Conservation (phyloP, 2,797 vertebrate genomes). For the Catamblyrhynchus diadema region DNA sequence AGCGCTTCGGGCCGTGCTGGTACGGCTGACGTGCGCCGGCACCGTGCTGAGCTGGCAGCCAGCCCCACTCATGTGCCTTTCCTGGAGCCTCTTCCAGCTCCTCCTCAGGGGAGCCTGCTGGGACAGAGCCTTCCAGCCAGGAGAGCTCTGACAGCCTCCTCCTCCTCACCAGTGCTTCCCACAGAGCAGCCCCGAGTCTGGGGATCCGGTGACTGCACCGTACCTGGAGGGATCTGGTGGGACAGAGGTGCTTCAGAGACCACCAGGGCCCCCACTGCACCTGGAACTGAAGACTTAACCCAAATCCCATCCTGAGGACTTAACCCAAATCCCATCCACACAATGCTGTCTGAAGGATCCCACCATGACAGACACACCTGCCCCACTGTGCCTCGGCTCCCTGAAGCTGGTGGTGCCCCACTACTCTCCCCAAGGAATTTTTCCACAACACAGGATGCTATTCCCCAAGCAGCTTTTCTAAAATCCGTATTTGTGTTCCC, state of each 20-base stretch:
- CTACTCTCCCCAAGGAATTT: accelerated
- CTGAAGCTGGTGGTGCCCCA: accelerated
- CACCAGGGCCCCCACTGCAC: not conserved
- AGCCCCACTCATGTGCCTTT: slow-evolving; percentile 28
- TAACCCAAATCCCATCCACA: not conserved
- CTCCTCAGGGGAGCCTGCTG: not conserved
- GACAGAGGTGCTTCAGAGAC: not conserved
- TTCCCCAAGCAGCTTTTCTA: not conserved
- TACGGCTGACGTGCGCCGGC: not conserved
- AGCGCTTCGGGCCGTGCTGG: not conserved
- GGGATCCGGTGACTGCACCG: accelerated
- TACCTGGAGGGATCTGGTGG: accelerated
- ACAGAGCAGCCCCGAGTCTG: accelerated
- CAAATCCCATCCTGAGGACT: not conserved
- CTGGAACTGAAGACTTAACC: not conserved
- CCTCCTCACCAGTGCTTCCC: not conserved
- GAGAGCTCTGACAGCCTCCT: accelerated
- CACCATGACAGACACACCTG: accelerated
- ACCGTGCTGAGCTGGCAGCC: slow-evolving; percentile 3
- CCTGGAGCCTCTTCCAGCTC: slow-evolving; percentile 19
- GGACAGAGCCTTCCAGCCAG: not conserved
- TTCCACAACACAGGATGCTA: not conserved
- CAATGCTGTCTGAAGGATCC: accelerated
- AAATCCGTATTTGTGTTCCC: not conserved
- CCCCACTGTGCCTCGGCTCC: accelerated